phyloP scores from a whole-genome alignment of 2,888 invertebrate species.

The Drosophila colorata region DNA sequence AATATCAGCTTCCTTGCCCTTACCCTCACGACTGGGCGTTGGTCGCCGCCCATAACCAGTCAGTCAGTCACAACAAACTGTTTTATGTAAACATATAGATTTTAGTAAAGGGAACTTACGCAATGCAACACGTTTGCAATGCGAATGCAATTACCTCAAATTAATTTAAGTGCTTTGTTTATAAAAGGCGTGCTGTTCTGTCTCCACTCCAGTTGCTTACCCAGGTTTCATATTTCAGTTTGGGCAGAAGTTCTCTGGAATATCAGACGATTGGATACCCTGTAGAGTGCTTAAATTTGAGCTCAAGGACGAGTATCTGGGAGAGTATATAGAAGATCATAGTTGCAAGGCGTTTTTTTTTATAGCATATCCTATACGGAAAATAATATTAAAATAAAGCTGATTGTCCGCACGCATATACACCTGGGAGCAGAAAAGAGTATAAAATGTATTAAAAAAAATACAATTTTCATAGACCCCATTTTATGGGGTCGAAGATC shows the following conservation, averaged over 20 bases:
- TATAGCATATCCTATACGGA: too few relatives aligned
- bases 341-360: too few relatives aligned
- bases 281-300: not conserved
- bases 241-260: not conserved
- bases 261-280: constrained; percentile 1
- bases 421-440: too few relatives aligned
- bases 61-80: not conserved
- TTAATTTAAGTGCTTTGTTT: constrained; percentile 67
- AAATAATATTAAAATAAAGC: too few relatives aligned
- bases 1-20: too few relatives aligned
- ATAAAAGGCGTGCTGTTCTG: constrained; percentile 34
- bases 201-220: constrained; percentile 31
- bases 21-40: too few relatives aligned
- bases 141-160: constrained; percentile 60
- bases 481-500: too few relatives aligned
- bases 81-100: not conserved
- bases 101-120: not conserved
- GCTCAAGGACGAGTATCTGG: too few relatives aligned
- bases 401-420: too few relatives aligned
- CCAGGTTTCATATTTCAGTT: constrained; percentile 58
- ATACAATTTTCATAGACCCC: too few relatives aligned
- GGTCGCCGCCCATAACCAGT: not conserved
- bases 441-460: too few relatives aligned
- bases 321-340: too few relatives aligned
- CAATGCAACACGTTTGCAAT: constrained; percentile 16